A percentile compares a stretch with the other conserved stretches of the same genome.
phyloP scores from a whole-genome alignment of 2,888 invertebrate genomes.

The Abscondita cerata region DNA sequence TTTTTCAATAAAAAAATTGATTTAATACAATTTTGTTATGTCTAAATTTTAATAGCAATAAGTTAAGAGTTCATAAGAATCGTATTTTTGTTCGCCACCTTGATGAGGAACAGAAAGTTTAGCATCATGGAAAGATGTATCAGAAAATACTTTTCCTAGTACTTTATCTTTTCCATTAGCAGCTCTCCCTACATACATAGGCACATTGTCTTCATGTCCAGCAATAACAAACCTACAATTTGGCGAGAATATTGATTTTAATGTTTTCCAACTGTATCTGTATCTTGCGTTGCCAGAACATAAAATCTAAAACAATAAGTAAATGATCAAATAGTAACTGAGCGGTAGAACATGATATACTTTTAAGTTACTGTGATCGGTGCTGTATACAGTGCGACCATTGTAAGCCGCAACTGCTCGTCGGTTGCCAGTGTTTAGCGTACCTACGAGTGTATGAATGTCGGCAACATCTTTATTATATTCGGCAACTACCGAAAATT shows the following conservation, averaged over 20 bases:
- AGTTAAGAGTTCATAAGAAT: background rate
- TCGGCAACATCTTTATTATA: background rate
- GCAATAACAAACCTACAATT: background rate
- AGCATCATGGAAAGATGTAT: background rate
- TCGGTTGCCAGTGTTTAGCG: background rate
- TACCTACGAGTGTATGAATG: background rate
- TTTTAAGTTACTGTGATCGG: background rate
- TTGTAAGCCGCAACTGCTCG: slow-evolving; percentile 2
- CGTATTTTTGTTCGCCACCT: background rate
- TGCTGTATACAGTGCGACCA: background rate
- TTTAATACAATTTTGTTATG: no score
- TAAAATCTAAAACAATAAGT: background rate
- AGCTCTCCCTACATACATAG: background rate
- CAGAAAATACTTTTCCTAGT: slow-evolving; percentile 1
- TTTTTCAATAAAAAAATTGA: no score
- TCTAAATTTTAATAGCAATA: no score
- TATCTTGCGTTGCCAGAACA: background rate
- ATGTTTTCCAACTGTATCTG: background rate
- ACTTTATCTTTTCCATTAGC: background rate
- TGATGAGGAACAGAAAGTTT: background rate
- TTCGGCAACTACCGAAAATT: background rate
- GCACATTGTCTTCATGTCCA: slow-evolving; percentile 1
- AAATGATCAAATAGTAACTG: no score
- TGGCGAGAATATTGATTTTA: background rate
- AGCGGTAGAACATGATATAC: no score